These are phyloP conservation scores for Ctenoplectra terminalis DNA, from an alignment of 1,140 invertebrate species.

Conservation along the genomic window DNA sequence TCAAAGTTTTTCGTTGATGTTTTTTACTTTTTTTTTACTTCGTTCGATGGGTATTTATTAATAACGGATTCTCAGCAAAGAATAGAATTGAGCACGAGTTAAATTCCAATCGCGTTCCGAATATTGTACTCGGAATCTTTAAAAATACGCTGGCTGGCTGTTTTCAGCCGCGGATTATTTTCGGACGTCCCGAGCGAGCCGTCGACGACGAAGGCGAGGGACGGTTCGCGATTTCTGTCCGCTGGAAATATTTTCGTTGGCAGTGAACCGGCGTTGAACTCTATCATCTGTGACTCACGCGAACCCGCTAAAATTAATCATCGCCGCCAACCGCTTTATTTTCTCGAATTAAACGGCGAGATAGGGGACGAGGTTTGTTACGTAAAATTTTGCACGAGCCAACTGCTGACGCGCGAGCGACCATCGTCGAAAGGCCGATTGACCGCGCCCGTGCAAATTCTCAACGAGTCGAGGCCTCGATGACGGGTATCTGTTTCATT, in stretches of 20 bases:
- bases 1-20: no score
- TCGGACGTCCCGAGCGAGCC: not conserved
- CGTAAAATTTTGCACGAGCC: conserved; percentile 43
- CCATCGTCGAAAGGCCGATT: not conserved
- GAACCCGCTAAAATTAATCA: conserved; percentile 12
- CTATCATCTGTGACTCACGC: conserved; percentile 16
- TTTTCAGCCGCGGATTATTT: conserved; percentile 26
- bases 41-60: no score
- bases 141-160: conserved; percentile 24
- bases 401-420: not conserved
- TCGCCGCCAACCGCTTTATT: not conserved
- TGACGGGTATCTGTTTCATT: conserved; percentile 5
- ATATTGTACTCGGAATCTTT: not conserved
- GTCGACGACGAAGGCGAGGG: not conserved
- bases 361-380: not conserved
- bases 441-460: conserved; percentile 23
- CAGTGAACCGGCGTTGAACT: conserved; percentile 9
- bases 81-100: not conserved
- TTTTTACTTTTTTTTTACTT: no score
- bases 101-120: conserved; percentile 13
- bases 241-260: conserved; percentile 14
- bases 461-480: conserved; percentile 29
- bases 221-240: not conserved
- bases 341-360: conserved; percentile 22
- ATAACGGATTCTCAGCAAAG: no score